phyloP scores from a whole-genome alignment of 2,797 vertebrate genomes.

The Tiaroga cobitis region DNA sequence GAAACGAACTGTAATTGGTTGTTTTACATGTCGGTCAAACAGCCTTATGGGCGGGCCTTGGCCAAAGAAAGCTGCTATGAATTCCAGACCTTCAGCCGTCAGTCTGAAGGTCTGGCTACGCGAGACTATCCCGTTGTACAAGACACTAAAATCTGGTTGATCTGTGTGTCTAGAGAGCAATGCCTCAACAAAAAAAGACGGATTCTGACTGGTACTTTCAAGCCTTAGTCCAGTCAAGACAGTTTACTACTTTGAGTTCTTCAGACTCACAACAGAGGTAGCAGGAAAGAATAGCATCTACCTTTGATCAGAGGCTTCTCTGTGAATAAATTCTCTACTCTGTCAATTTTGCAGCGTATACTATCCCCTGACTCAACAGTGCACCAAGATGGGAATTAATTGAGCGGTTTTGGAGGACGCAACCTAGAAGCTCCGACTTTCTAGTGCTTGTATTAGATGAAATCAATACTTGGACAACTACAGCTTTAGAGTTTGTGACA shows the following conservation, averaged over 20 bases:
- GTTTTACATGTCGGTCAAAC: too few species aligned
- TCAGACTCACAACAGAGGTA: neutral
- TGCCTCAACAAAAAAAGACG: neutral
- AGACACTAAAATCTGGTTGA: slow-evolving; percentile 6
- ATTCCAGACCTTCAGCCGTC: too few species aligned
- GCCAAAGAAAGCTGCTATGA: too few species aligned
- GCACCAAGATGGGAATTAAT: slow-evolving; percentile 28
- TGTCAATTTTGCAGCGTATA: neutral
- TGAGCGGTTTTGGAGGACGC: slow-evolving; percentile 43
- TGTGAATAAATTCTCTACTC: neutral
- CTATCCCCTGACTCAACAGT: neutral
- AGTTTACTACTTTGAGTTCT: neutral
- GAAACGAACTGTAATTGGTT: too few species aligned
- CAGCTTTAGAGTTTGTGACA: slow-evolving; percentile 44
- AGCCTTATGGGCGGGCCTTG: too few species aligned
- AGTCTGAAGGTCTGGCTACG: too few species aligned
- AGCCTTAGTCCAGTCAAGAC: neutral
- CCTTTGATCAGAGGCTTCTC: neutral
- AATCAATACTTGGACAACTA: slow-evolving; percentile 47
- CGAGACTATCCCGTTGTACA: slow-evolving; percentile 4
- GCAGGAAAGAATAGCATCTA: neutral
- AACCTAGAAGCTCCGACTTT: neutral
- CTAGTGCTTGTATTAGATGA: slow-evolving; percentile 26
- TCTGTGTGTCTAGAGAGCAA: neutral
- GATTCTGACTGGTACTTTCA: neutral